phyloP scores from a whole-genome alignment of 2,113 vertebrate species.

The human (Homo sapiens) region DNA sequence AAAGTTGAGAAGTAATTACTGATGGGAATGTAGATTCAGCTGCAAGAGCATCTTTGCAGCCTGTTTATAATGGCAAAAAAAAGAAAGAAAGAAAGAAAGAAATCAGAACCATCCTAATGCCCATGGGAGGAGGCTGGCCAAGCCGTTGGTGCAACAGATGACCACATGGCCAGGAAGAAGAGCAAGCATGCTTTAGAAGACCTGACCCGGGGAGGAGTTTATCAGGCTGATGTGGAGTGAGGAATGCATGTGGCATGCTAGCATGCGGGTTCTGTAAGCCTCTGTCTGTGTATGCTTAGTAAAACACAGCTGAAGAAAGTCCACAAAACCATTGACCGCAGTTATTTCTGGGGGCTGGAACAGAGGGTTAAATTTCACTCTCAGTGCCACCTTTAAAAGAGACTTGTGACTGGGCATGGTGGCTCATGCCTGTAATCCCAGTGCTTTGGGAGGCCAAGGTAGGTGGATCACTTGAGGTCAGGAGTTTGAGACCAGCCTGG shows the following conservation, averaged over 20 bases:
- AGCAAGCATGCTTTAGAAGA: accelerated
- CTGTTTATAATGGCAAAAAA: accelerated
- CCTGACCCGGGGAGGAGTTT: accelerated
- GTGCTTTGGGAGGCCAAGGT: too few species aligned
- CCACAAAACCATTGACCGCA: accelerated
- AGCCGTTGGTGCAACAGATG: accelerated
- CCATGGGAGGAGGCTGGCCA: background rate
- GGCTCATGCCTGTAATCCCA: too few species aligned
- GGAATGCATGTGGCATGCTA: accelerated
- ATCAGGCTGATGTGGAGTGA: accelerated
- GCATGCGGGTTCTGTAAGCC: accelerated
- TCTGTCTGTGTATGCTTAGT: accelerated
- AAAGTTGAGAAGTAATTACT: too few species aligned
- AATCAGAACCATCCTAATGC: background rate
- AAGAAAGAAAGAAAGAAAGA: too few species aligned
- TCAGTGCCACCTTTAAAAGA: background rate
- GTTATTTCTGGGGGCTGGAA: background rate
- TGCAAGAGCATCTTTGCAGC: background rate
- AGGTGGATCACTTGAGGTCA: too few species aligned
- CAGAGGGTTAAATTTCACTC: background rate
- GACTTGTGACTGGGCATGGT: background rate
- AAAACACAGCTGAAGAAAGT: background rate
- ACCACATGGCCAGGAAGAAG: accelerated
- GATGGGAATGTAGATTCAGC: background rate
- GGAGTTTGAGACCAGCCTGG: too few species aligned